Evolutionary conservation across 2,888 invertebrate genomes (phyloP), one percentile per base, ranked within the genome.

Genomic region (Yponomeuta malinellus): DNA sequence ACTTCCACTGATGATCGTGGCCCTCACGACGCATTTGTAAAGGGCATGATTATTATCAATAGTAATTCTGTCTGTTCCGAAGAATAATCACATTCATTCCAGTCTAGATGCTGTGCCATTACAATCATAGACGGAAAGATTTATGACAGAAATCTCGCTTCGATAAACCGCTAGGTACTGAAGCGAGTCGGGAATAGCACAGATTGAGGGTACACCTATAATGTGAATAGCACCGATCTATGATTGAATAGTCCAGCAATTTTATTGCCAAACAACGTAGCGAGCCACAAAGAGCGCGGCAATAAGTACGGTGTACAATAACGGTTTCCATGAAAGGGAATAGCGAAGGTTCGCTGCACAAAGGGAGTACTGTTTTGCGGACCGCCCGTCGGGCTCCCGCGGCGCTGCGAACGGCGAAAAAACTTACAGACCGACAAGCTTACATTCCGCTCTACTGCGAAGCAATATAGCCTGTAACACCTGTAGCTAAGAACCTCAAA

Each of bases 241-340:
- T 77, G 77, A 78, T 74, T 78, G 78, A 80, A 81, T 78, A 78
- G 79, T 79, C 80, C 76, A 74, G 78, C 79, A 76, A 81, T 81
- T 81, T 79, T 79, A 79, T 80, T 81, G 80, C 78, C 74, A 73
- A 74, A 73, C 78, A 81, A 76, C 77, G 80, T 80, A 80, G 74
- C 78, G 59, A 75, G 74, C 74, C 76, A 82, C 83, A 84, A 82
- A 83, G 81, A 80, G 79, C 79, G 74, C 77, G 76, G 83, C 82
- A 83, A 85, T 83, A 83, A 83, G 80, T 79, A 80, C 78, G 78
- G 80, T 79, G 78, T 80, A 85, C 85, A 85, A 86, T 87, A 85
- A 86, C 79, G 78, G 80, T 81, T 83, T 81, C 83, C 81, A 83
- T 83, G 84, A 87, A 86, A 84, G 82, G 83, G 83, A 82, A 81